Evolutionary conservation across 2,888 invertebrate genomes (phyloP), one percentile per base, ranked within the genome.

Genomic region (Orthosia cruda): DNA sequence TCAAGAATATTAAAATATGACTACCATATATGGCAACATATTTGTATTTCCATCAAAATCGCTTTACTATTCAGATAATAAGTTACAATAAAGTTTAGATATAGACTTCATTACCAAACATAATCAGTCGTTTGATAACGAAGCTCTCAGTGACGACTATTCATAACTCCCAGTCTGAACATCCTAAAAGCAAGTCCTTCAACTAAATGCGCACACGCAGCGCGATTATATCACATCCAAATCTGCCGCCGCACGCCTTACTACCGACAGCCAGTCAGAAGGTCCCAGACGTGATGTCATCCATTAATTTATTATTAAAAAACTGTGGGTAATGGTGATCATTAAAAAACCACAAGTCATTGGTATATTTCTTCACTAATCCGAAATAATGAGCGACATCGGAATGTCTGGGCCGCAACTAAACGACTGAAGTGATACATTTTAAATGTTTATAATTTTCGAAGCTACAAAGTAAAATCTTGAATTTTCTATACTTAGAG

Each of bases 211-310:
- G 87, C 88, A 74, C 59, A 72, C 81, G 72, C 80, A 84, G 77
- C 90, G 84, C 87, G 68, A 77, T 79, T 88, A 89, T 95, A 95
- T 96, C 96, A 96, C 96, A 96, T 96, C 95, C 95, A 93, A 93
- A 90, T 91, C 88, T 91, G 90, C 93, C 94, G 90, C 93, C 94
- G 91, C 92, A 73, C 84, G 20, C 81, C 75, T 64, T 55, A 64
- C 73, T 68, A 74, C 73, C 75, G 20, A n/a, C n/a, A n/a, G n/a
- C n/a, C n/a, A n/a, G n/a, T 70, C 80, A 13, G 74, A 79, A 58
- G 58, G 40, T 66, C 74, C 57, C 57, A 71, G 20, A 79, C 61
- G 26, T 85, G 72, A 79, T 66, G 69, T 67, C 83, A 71, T 32
- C 15, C 52, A 55, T 45, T n/a, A 59, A 16, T 49, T 16, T 64